These are phyloP conservation scores for Caenorhabditis auriculariae DNA, from an alignment of 2,888 invertebrate species.

Conservation along the genomic window DNA sequence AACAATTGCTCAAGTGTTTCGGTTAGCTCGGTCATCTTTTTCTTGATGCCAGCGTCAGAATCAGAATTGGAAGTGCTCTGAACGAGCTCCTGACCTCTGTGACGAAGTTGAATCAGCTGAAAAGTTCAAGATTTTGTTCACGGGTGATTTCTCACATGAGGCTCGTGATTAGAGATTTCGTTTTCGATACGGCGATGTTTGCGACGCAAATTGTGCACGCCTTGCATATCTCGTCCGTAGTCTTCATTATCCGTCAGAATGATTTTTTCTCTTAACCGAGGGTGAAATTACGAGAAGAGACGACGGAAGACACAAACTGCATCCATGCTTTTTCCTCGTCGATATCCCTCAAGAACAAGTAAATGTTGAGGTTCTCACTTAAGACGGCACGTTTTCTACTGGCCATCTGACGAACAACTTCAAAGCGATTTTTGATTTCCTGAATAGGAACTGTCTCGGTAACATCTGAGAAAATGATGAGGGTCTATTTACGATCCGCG, in stretches of 20 bases:
- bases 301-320: too few relatives aligned
- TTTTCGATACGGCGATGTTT: conserved; percentile 98
- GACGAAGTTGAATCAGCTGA: conserved; percentile 48
- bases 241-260: conserved; percentile 94
- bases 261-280: conserved; percentile 97
- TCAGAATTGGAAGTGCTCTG: conserved; percentile 51
- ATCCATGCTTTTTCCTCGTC: conserved; percentile 99
- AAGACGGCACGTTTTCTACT: conserved; percentile 86
- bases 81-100: conserved; percentile 58
- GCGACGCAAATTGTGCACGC: conserved; percentile 95
- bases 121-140: not conserved
- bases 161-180: conserved; percentile 94
- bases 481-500: too few relatives aligned
- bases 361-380: conserved; percentile 93
- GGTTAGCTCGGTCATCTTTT: too few relatives aligned
- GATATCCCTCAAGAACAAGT: conserved; percentile 98
- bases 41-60: conserved; percentile 49
- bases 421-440: conserved; percentile 94
- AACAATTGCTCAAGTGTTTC: too few relatives aligned
- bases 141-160: conserved; percentile 70
- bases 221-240: conserved; percentile 94
- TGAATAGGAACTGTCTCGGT: too few relatives aligned
- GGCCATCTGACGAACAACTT: conserved; percentile 75
- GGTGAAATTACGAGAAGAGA: not conserved
- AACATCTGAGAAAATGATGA: too few relatives aligned